Base-by-base conservation (phyloP, 2,113 vertebrate species). In the Atlantisia rogersi region DNA sequence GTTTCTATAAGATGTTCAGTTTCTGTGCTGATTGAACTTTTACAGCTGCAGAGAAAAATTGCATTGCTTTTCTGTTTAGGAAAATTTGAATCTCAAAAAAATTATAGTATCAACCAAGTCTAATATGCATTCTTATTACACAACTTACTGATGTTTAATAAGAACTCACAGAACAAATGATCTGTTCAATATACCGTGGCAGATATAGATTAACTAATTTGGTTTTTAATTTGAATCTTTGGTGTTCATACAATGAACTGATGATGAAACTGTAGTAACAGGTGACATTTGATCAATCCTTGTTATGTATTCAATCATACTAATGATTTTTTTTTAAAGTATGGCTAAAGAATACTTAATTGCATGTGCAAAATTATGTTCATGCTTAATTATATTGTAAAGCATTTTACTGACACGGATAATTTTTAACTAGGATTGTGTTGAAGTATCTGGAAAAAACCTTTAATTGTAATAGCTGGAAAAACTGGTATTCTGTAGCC, bases 311-410 rank as follows among this genome's bases (percentile, higher is more conserved):
- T 93, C 44, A 64, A 15, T 82, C 69, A 52, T 20, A 32, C 56
- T 87, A 87, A 91, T 91, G 56, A 59, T 60, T 92, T 94, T 77
- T 94, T 77, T 85, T 90, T 16, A 5, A 42, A 70, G 22, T n/a
- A 56, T 64, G 48, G 58, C 76, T 85, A 82, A 87, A 80, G 53
- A 94, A 93, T 73, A 52, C 35, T 39, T 87, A 90, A 87, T 87
- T 39, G 8, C 46, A 65, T 64, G 32, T 56, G 39, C 22, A 78
- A 87, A 95, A 79, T 90, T 89, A 78, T 89, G 18, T 77, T 74
- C 71, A 28, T 65, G 40, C 68, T 95, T 91, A 92, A 95, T 94
- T 89, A 71, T 52, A 59, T 35, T 90, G 42, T 90, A 82, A 87
- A 89, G 60, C 39, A 73, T 94, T 92, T 69, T 88, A 67, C 12